Percentiles rank a stretch among this genome's conserved stretches.
These are phyloP conservation scores for Ennomos fuscantarius DNA, from an alignment of 2,888 invertebrate species.

Conservation along the genomic window DNA sequence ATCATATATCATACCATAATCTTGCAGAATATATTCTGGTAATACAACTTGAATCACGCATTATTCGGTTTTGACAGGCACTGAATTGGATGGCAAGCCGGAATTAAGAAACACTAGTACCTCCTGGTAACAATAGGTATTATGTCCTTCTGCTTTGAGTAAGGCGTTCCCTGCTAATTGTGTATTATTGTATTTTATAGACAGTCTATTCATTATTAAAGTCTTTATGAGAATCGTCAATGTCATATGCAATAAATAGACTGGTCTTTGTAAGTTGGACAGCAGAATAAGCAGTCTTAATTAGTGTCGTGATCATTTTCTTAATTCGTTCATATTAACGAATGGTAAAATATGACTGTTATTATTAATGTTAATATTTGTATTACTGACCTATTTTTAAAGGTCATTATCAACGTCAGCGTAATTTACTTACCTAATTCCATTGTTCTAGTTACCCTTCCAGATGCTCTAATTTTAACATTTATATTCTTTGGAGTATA, in stretches of 20 bases:
- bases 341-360: slow-evolving; percentile 27
- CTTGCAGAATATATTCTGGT: slow-evolving; percentile 12
- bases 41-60: slow-evolving; percentile 14
- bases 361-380: neutral
- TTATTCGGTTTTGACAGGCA: slow-evolving; percentile 31
- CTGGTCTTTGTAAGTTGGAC: slow-evolving; percentile 8
- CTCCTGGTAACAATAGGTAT: slow-evolving; percentile 29
- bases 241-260: slow-evolving; percentile 12
- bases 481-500: too few species aligned
- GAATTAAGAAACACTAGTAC: slow-evolving; percentile 28
- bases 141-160: slow-evolving; percentile 33
- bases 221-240: slow-evolving; percentile 15
- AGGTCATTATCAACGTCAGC: too few species aligned
- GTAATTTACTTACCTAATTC: too few species aligned
- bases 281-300: slow-evolving; percentile 14
- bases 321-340: too few species aligned
- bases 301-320: slow-evolving; percentile 35
- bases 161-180: slow-evolving; percentile 9
- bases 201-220: slow-evolving; percentile 17
- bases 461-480: too few species aligned
- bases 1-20: slow-evolving; percentile 28
- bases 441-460: too few species aligned
- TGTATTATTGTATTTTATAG: slow-evolving; percentile 19
- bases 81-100: slow-evolving; percentile 36
- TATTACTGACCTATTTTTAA: too few species aligned